Evolutionary conservation across 2,888 invertebrate species (phyloP), one percentile per base, ranked within the genome.

Genomic region (Sesia apiformis): DNA sequence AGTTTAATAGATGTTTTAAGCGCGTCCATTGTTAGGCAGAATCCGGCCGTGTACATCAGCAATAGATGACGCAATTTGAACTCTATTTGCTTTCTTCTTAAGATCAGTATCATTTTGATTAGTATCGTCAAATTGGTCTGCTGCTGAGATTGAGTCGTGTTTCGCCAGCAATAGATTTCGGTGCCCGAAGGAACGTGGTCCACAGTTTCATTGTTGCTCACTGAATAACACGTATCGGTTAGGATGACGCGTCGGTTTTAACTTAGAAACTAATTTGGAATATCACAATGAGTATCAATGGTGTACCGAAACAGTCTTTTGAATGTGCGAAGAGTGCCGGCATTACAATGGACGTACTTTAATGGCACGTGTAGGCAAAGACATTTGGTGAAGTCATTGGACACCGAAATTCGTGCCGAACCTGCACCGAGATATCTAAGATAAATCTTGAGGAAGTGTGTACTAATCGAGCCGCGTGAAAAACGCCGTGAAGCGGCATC

Each of bases 251-350:
- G 83, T 75, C 79, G 73, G 72, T 86, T 87, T 86, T 72, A 70
- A 69, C 73, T 82, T 74, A 68, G 85, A 89, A 89, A 89, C 89
- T 89, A 89, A 89, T 89, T 89, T 89, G 81, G 76, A 78, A 81
- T 83, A 85, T 82, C 81, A 88, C 89, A 86, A 85, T 84, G 82
- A 81, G 78, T 78, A 79, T 84, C 82, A 81, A 84, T 84, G 84
- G 74, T 78, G 76, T 78, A 76, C 82, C 74, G 83, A 84, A 85
- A 84, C 84, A 78, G 74, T 72, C 81, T 83, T 79, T 84, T 80
- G 77, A 84, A 73, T 81, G 76, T 69, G 77, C 80, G 72, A 76
- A 76, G 78, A 77, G 77, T 76, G 75, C 78, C 71, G 74, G 66
- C 65, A 67, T 62, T 64, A 70, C 74, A 78, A 78, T 79, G 74